Percentiles rank a stretch among this genome's conserved stretches.
These are phyloP conservation scores for Cenopis cana DNA, from an alignment of 2,888 invertebrate genomes.

Conservation along the genomic window DNA sequence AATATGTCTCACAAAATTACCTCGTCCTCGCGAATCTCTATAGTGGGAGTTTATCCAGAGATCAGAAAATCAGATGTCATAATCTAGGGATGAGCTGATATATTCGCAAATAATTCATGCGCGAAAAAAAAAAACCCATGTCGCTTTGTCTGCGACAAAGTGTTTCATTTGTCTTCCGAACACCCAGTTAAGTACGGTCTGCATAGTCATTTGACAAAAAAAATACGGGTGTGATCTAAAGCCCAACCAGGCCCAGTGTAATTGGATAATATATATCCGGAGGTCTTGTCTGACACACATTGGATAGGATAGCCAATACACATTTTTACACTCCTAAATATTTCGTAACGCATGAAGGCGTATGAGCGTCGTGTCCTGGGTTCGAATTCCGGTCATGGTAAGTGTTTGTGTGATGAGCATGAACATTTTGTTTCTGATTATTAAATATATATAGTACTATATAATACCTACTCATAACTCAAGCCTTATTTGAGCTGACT, in stretches of 20 bases:
- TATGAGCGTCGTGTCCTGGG: neutral
- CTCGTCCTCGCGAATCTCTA: neutral
- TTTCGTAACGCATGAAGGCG: too few species aligned
- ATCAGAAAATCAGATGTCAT: slow-evolving; percentile 43
- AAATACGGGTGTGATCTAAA: neutral
- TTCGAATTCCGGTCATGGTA: too few species aligned
- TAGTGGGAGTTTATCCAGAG: slow-evolving; percentile 36
- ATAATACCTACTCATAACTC: too few species aligned
- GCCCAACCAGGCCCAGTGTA: neutral
- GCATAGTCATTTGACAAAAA: slow-evolving; percentile 18
- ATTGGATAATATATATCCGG: too few species aligned
- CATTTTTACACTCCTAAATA: too few species aligned
- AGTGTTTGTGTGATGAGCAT: too few species aligned
- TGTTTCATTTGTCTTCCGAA: slow-evolving; percentile 59
- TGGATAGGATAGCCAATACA: too few species aligned
- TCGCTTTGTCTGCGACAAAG: slow-evolving; percentile 55
- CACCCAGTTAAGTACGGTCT: slow-evolving; percentile 36
- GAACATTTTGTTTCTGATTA: too few species aligned
- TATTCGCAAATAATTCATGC: slow-evolving; percentile 53
- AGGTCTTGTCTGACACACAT: too few species aligned
- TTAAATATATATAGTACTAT: too few species aligned
- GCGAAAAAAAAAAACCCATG: slow-evolving; percentile 51
- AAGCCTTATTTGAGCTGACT: too few species aligned
- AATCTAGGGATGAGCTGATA: slow-evolving; percentile 47
- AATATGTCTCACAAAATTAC: slow-evolving; percentile 5